Evolutionary conservation across 1,140 invertebrate genomes (phyloP).

Genomic region (Belonocnema kinseyi): DNA sequence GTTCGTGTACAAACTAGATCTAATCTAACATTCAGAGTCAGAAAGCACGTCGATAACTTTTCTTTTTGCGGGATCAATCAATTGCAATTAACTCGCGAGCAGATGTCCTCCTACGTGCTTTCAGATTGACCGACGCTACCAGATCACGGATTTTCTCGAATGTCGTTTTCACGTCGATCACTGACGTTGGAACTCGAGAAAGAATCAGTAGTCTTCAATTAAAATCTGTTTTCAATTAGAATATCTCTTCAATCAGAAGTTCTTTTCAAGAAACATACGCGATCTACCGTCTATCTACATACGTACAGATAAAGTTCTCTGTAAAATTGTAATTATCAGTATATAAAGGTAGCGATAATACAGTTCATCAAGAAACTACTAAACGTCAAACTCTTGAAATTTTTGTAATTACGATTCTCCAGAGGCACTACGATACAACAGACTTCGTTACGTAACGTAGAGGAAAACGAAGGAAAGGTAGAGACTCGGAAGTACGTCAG

Average conservation of each 20-base stretch:
- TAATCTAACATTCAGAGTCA: conserved; percentile 55
- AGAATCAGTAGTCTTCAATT: not conserved
- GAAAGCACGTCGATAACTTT: conserved; percentile 48
- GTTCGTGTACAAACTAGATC: conserved; percentile 54
- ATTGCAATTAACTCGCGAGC: not conserved
- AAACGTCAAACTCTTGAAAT: conserved; percentile 53
- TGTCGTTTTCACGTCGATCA: conserved; percentile 10
- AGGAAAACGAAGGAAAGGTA: conserved; percentile 71
- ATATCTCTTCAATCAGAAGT: conserved; percentile 21
- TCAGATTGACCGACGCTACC: conserved; percentile 22
- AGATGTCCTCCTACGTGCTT: conserved; percentile 9
- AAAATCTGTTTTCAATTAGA: not conserved
- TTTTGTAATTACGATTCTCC: conserved; percentile 49
- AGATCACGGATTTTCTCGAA: conserved; percentile 29
- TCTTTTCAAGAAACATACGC: conserved; percentile 38
- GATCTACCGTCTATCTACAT: conserved; percentile 56
- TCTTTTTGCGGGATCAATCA: conserved; percentile 35
- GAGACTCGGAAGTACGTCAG: conserved; percentile 73
- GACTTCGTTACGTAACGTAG: conserved; percentile 62
- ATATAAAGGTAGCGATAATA: conserved; percentile 21
- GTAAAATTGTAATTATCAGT: conserved; percentile 42
- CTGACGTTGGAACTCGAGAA: not conserved
- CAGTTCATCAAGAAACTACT: conserved; percentile 50
- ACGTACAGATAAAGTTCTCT: conserved; percentile 52
- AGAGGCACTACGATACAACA: conserved; percentile 59